A percentile compares a stretch with the other conserved stretches of the same genome.
These are phyloP conservation scores for Sardina pilchardus DNA, from an alignment of 2,113 vertebrate species.

Conservation along the genomic window DNA sequence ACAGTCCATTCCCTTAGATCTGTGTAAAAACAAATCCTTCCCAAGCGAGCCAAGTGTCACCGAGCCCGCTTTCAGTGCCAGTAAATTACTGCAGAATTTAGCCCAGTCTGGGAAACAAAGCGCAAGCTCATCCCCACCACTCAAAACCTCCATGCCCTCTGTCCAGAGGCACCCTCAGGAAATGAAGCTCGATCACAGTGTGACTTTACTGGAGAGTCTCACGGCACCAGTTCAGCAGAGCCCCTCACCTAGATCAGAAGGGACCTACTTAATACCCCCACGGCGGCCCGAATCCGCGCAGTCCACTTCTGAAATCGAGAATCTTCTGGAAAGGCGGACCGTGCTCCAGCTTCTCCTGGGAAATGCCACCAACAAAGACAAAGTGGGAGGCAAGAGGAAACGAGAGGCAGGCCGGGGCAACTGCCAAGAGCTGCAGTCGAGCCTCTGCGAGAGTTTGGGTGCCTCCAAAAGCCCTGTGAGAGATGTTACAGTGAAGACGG, in stretches of 20 bases:
- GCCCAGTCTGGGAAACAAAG: slow-evolving; percentile 81
- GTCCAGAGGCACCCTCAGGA: slow-evolving; percentile 61
- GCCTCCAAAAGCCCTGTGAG: slow-evolving; percentile 69
- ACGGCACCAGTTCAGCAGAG: slow-evolving; percentile 73
- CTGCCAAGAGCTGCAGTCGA: slow-evolving; percentile 65
- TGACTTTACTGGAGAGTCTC: slow-evolving; percentile 76
- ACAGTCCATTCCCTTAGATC: slow-evolving; percentile 55
- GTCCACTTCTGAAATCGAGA: slow-evolving; percentile 81
- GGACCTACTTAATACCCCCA: slow-evolving; percentile 60
- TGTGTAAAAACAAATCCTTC: slow-evolving; percentile 68
- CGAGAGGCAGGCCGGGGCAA: slow-evolving; percentile 55
- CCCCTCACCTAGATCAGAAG: slow-evolving; percentile 66
- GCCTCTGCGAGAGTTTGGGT: slow-evolving; percentile 53
- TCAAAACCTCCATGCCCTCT: slow-evolving; percentile 40
- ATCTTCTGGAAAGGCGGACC: slow-evolving; percentile 83
- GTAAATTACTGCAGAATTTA: slow-evolving; percentile 85
- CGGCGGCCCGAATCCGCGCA: slow-evolving; percentile 62
- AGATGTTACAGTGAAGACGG: slow-evolving; percentile 81
- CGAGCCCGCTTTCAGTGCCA: slow-evolving; percentile 79
- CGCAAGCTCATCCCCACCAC: slow-evolving; percentile 37
- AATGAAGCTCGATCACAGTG: slow-evolving; percentile 68
- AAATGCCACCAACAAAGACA: slow-evolving; percentile 74
- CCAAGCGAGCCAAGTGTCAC: slow-evolving; percentile 64
- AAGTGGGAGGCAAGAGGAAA: slow-evolving; percentile 63
- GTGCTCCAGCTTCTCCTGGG: slow-evolving; percentile 85